phyloP scores from a whole-genome alignment of 2,113 vertebrate genomes.

The Struthio camelus region DNA sequence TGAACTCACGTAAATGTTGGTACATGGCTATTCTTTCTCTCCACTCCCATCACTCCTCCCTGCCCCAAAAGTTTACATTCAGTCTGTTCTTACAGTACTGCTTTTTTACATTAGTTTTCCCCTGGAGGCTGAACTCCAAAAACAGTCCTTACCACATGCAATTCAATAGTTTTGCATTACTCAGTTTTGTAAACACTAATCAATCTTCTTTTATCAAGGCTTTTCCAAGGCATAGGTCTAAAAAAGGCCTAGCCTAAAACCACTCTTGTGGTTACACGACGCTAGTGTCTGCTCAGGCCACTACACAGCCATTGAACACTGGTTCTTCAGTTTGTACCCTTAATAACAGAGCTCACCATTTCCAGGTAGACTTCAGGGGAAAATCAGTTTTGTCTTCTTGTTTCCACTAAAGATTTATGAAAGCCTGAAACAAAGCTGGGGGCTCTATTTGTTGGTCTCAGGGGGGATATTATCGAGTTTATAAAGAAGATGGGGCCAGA shows the following conservation, averaged over 20 bases:
- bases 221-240: neutral
- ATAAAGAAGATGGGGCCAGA: too few species aligned
- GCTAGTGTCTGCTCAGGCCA: too few species aligned
- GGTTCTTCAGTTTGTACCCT: neutral
- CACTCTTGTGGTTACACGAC: neutral
- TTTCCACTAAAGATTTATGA: neutral
- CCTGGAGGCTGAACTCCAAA: neutral
- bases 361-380: neutral
- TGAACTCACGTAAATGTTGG: neutral
- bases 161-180: neutral
- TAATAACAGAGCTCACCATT: neutral
- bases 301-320: neutral
- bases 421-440: neutral
- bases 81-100: neutral
- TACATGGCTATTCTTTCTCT: neutral
- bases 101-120: neutral
- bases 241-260: neutral
- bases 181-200: neutral
- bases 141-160: neutral
- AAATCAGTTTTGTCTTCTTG: neutral
- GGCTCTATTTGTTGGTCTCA: too few species aligned
- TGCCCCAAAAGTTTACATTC: neutral
- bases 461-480: too few species aligned
- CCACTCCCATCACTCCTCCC: neutral
- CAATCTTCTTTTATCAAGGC: neutral